Base-by-base conservation (phyloP, 2,113 vertebrate genomes). In the Pleuronectes platessa region DNA sequence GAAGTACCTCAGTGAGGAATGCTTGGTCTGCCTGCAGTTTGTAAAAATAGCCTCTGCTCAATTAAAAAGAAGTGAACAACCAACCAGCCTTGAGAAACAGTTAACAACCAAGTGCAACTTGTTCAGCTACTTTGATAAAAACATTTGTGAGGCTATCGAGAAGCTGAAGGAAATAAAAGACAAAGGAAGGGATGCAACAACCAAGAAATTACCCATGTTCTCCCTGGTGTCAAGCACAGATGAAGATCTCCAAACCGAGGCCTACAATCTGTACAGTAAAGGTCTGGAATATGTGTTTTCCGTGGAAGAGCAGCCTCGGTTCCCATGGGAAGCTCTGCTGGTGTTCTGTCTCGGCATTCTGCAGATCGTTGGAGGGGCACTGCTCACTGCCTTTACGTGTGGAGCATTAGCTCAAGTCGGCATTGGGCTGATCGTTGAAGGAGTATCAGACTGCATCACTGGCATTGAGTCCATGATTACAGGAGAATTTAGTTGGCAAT, bases 401-500 rank as follows among this genome's bases (percentile, higher is more conserved):
- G 82, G 77, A 4, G 10, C 64, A 20, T 24, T 79, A 2, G 82
- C 68, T 68, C 68, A 73, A 40, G 53, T 80, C 7, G 77, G 77
- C 21, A 69, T 84, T 9, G 77, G 24, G 21, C 68, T 84, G 8
- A 68, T 76, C n/a, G 17, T 0, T 0, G 82, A 80, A 49, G 82
- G 78, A 18, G 56, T 81, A 77, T 85, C 78, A 47, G 77, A 80
- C 54, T 69, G 73, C 20, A 73, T 76, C 20, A 14, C 1, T 61
- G 65, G 65, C 9, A 65, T 69, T 10, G 61, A 68, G 37, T n/a
- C 82, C 3, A 66, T 74, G 55, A 69, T 77, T 54, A 77, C 59
- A 17, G 82, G 65, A 76, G 82, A 77, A 14, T 70, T 84, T 47
- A 81, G 82, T 61, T 84, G 78, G 78, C 69, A 61, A 40, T 45